These are phyloP conservation scores for Athetis lepigone DNA, from an alignment of 2,888 invertebrate species.

Conservation along the genomic window DNA sequence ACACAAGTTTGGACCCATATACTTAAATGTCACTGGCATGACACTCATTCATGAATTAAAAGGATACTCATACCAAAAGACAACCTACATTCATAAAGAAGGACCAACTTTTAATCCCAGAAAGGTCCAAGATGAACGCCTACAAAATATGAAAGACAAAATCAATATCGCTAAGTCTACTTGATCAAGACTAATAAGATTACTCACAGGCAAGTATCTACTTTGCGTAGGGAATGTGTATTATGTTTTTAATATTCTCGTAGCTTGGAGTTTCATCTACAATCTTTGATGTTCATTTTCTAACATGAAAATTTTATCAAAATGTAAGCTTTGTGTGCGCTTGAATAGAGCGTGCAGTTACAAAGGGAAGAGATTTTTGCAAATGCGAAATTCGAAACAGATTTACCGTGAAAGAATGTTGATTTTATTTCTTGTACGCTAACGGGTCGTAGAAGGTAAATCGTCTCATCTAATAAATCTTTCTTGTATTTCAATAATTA, in stretches of 20 bases:
- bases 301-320: conserved; percentile 19
- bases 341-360: conserved; percentile 18
- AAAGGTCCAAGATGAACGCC: conserved; percentile 6
- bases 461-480: no score
- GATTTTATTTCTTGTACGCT: background rate
- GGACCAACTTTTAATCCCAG: conserved; percentile 12
- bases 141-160: conserved; percentile 8
- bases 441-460: no score
- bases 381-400: conserved; percentile 18
- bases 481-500: no score
- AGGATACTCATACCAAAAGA: background rate
- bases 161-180: conserved; percentile 16
- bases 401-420: conserved; percentile 1
- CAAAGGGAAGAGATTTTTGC: conserved; percentile 2
- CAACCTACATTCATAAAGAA: background rate
- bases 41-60: no score
- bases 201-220: conserved; percentile 21
- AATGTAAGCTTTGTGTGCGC: conserved; percentile 14
- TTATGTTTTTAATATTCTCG: conserved; percentile 19
- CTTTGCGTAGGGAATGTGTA: conserved; percentile 8
- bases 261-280: background rate
- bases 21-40: no score
- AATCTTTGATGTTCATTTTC: conserved; percentile 23
- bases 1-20: no score
- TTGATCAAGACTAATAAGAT: conserved; percentile 42